Evolutionary conservation across 2,113 vertebrate genomes (phyloP), one percentile per base, ranked within the genome.

Genomic region (Eurystomus gularis): DNA sequence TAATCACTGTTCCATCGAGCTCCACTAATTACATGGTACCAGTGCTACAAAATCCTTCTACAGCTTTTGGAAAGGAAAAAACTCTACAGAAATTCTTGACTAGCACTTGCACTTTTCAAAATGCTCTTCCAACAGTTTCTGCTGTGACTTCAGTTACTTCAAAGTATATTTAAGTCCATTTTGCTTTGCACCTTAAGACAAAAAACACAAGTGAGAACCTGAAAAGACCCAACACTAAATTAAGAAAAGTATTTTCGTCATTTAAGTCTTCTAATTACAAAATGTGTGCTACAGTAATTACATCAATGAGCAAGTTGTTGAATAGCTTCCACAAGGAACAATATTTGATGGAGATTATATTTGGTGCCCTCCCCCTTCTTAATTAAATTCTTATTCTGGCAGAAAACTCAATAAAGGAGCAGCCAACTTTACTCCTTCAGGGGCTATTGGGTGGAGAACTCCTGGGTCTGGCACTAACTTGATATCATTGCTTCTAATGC

Each of bases 321-420:
- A 95, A 96, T 42, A 88, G 80, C 75, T 95, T 94, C 92, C 88
- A 93, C 2, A 2, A 86, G 79, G 51, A 96, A 94, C 68, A 81
- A 25, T 73, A 71, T 78, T 94, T 86, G 88, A 90, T 55, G 51
- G 54, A 80, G 66, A 73, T 80, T 9, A 31, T 88, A 96, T 78
- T 51, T 60, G 26, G 35, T 68, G 31, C 60, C 33, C 42, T 83
- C 76, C 13, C 19, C n/a, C 49, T 80, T 78, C 90, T 92, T 94
- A 96, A 96, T 96, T 97, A 95, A 92, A 83, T 71, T 81, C n/a
- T 93, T 90, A 78, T 28, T 83, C 76, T 92, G 96, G 90, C 79
- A 97, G 55, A 21, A 86, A 93, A 93, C 28, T 11, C 42, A 83
- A 71, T 0, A 66, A 40, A 92, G 35, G 13, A 94, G 33, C 68